These are phyloP conservation scores for Ptychochromis oligacanthus DNA, from an alignment of 2,113 vertebrate species.

Conservation along the genomic window DNA sequence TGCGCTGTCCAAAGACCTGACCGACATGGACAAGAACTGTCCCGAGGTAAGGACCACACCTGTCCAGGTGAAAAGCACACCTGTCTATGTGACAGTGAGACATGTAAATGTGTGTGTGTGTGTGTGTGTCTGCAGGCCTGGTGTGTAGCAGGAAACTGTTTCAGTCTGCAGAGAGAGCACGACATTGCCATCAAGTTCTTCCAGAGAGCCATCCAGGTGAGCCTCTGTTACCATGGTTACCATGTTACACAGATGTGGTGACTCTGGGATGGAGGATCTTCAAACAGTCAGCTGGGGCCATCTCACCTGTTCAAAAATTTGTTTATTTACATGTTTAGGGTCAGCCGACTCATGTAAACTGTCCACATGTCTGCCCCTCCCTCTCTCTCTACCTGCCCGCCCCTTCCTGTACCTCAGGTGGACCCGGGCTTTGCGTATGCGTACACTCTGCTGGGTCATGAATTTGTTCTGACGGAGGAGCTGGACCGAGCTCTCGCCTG, in stretches of 20 bases:
- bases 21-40: slow-evolving; percentile 98
- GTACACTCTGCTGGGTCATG: slow-evolving; percentile 95
- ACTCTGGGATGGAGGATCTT: background rate
- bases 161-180: slow-evolving; percentile 97
- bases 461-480: slow-evolving; percentile 96
- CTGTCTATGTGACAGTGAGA: background rate
- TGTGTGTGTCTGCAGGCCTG: slow-evolving; percentile 83
- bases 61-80: background rate
- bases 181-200: slow-evolving; percentile 99
- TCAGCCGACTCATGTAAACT: background rate
- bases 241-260: background rate
- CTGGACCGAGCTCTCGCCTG: slow-evolving; percentile 95
- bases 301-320: background rate
- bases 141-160: slow-evolving; percentile 99
- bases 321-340: background rate
- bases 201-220: slow-evolving; percentile 94
- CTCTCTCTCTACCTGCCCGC: background rate
- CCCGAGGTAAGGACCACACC: slow-evolving; percentile 85
- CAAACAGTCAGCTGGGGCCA: background rate
- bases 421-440: slow-evolving; percentile 97
- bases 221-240: background rate
- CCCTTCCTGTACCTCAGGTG: slow-evolving; percentile 72
- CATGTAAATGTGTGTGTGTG: background rate
- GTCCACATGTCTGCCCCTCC: background rate
- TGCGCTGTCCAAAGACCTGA: slow-evolving; percentile 96